phyloP scores from a whole-genome alignment of 1,140 invertebrate species.

The Tigriopus japonicus region DNA sequence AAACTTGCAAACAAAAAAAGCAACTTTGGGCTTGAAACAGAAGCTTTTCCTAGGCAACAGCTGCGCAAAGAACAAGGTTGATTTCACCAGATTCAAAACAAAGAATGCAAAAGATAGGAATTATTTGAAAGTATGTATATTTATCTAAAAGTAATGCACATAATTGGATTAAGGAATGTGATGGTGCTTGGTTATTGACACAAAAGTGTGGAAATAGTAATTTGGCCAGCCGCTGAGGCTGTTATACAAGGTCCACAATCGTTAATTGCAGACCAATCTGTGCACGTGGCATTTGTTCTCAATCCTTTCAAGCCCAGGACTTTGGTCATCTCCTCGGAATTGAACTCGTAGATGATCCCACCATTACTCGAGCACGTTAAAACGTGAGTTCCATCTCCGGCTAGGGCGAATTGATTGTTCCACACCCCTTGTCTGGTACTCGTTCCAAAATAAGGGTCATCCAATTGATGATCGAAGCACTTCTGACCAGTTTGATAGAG shows the following conservation, averaged over 20 bases:
- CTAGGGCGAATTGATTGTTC: background rate
- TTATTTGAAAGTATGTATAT: no score
- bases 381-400: background rate
- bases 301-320: conserved; percentile 4
- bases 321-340: background rate
- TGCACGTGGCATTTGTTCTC: background rate
- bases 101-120: no score
- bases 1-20: no score
- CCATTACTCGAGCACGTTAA: conserved; percentile 1
- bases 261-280: background rate
- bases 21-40: no score
- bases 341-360: conserved; percentile 5
- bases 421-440: background rate
- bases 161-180: background rate
- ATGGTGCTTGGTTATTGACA: conserved; percentile 5
- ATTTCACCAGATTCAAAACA: no score
- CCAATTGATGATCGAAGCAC: background rate
- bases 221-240: background rate
- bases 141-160: no score
- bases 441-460: background rate
- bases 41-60: no score
- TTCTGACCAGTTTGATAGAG: background rate
- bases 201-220: background rate
- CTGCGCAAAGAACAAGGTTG: no score
- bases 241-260: conserved; percentile 7